These are phyloP conservation scores for Phyllotreta striolata DNA, from an alignment of 2,888 invertebrate genomes.

Conservation along the genomic window DNA sequence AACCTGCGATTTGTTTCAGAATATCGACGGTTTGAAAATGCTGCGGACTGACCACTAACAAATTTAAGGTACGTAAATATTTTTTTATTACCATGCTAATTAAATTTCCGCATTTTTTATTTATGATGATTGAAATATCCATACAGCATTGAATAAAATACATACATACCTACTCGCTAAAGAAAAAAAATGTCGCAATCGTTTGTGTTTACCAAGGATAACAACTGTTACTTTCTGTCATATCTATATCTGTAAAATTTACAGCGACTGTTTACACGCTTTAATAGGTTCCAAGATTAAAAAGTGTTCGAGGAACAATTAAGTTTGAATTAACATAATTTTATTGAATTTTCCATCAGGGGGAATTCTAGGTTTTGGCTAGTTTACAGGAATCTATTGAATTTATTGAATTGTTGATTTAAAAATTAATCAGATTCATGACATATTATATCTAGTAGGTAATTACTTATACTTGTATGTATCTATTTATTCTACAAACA, in stretches of 20 bases:
- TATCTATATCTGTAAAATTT: conserved; percentile 21
- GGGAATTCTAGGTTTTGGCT: too few relatives aligned
- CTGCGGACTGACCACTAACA: neutral
- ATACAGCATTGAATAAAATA: conserved; percentile 1
- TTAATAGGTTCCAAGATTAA: conserved; percentile 10
- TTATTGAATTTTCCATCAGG: too few relatives aligned
- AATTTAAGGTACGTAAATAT: neutral
- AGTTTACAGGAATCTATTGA: too few relatives aligned
- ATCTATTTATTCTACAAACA: too few relatives aligned
- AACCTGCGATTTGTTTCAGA: neutral
- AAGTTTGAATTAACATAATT: conserved; percentile 2
- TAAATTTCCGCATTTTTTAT: neutral
- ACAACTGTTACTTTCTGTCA: conserved; percentile 27
- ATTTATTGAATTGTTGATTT: too few relatives aligned
- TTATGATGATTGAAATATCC: neutral
- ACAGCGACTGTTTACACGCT: conserved; percentile 5
- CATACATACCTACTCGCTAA: conserved; percentile 13
- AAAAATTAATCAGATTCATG: too few relatives aligned
- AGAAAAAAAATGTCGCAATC: conserved; percentile 22
- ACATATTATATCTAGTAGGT: too few relatives aligned
- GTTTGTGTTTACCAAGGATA: conserved; percentile 22
- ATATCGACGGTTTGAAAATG: conserved; percentile 1
- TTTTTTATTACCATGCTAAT: conserved; percentile 6
- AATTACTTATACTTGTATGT: too few relatives aligned
- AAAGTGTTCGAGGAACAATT: conserved; percentile 12